These are phyloP conservation scores for Corythornis madagascariensis DNA, from an alignment of 2,113 vertebrate genomes.

Conservation along the genomic window DNA sequence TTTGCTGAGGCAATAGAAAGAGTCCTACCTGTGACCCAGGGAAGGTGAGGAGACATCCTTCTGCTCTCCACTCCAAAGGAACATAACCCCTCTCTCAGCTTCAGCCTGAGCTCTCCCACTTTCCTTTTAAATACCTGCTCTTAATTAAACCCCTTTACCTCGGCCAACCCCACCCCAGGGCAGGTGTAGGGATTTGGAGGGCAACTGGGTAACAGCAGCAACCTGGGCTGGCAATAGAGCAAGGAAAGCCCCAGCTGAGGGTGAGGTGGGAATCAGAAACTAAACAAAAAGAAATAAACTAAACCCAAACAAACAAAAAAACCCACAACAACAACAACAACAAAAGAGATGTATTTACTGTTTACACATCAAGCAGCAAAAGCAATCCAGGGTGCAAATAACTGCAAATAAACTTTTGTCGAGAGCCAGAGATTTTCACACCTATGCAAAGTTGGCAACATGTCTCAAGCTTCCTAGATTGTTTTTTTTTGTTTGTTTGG, in stretches of 20 bases:
- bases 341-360: accelerated
- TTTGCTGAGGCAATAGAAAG: background rate
- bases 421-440: conserved; percentile 1
- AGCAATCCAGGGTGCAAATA: background rate
- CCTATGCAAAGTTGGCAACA: background rate
- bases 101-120: background rate
- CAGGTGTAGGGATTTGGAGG: background rate
- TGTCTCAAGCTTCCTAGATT: background rate
- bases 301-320: too few relatives aligned
- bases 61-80: background rate
- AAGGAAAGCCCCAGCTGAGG: background rate
- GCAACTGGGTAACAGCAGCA: background rate
- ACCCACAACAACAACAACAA: too few relatives aligned
- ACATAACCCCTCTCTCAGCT: background rate
- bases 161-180: accelerated
- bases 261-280: too few relatives aligned
- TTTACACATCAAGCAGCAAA: background rate
- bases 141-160: background rate
- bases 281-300: too few relatives aligned
- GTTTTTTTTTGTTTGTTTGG: too few relatives aligned
- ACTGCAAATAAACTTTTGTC: conserved; percentile 27
- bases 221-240: background rate
- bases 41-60: background rate
- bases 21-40: background rate
- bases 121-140: background rate